Evolutionary conservation across 37 sponge, comb jelly and placozoan genomes (phyloP), one percentile per base, ranked within the genome.

Genomic region (Hexactinellida sp.): DNA sequence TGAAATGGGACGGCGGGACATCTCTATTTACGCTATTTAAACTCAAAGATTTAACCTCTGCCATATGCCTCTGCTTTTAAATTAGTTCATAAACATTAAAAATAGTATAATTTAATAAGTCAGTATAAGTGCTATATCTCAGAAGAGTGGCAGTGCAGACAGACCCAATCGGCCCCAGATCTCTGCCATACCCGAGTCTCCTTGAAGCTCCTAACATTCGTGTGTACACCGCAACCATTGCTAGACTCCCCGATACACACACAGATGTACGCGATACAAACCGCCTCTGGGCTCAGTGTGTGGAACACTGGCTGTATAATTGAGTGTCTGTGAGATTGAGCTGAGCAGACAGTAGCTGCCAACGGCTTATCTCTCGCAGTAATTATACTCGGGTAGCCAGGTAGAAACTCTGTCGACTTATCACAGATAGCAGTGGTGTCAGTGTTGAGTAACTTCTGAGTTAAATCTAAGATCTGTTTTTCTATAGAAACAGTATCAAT

Each of bases 141-240:
- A 63, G 76, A 63, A 63, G 76, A 63, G 13, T 63, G 76, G 34
- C 76, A 63, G 13, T 63, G 76, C 5, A 63, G 3, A 28, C 76
- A 63, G 13, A 63, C 30, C 76, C 76, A 63, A 63, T n/a, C 76
- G 5, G 21, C 34, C 13, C 76, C 76, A 25, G 34, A 21, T n/a
- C 30, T 63, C 76, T 63, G 76, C 76, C 76, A 63, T n/a, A 63
- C 76, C 34, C 76, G 3, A 63, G 76, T 63, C 76, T 63, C 76
- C 34, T 63, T 63, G 76, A 25, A 63, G 34, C 76, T 63, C 76
- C 13, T 63, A 21, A 63, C 21, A 63, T 63, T 63, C 28, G 30
- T n/a, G 34, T 25, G 76, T 63, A 63, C 30, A n/a, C 5, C 76
- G 34, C 30, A 25, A 10, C 30, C 5, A 25, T 25, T 23, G 13